Base-by-base conservation (phyloP, 1,140 invertebrate genomes). In the Charaxes varanes region DNA sequence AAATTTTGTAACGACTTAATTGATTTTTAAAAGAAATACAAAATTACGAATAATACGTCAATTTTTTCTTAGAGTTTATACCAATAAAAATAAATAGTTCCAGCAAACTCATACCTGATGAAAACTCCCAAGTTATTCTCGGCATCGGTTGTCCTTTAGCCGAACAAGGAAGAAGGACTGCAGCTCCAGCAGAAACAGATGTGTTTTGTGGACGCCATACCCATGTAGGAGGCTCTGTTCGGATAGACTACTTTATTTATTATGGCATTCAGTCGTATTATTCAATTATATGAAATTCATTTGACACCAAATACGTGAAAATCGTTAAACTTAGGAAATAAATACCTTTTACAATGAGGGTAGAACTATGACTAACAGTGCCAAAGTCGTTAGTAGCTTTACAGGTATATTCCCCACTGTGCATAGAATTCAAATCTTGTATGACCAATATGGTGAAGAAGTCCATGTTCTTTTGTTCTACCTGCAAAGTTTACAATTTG, bases 331-430 rank as follows among this genome's bases (percentile, higher is more conserved):
- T 26, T 31, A 16, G 5, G 8, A 49, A 49, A 42, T 49, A 37
- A 22, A 21, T 92, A 94, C 93, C 93, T 86, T 94, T 92, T 65
- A 95, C 92, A 68, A 88, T 86, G 55, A 95, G 87, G 45, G 88
- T 87, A 64, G 92, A 90, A 55, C 87, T 90, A 67, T 91, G 88
- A 31, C 87, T 88, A 53, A 91, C 89, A 60, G 89, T 87, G 23
- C 90, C 92, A 59, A 91, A 92, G 41, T 89, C 85, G 72, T 93
- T 93, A 44, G 87, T 86, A 35, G 91, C 91, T 65, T 90, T 87
- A 67, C 91, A 93, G 11, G 91, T 88, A 73, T 93, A 92, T 77
- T 92, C 91, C 56, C 92, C 92, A 58, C 91, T 93, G 73, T 94
- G 90, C 61, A 89, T 87, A 53, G 90, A 90, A 62, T 90, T 90